Conservation (phyloP, 2,113 vertebrate species). For the Gymnobelideus leadbeateri region DNA sequence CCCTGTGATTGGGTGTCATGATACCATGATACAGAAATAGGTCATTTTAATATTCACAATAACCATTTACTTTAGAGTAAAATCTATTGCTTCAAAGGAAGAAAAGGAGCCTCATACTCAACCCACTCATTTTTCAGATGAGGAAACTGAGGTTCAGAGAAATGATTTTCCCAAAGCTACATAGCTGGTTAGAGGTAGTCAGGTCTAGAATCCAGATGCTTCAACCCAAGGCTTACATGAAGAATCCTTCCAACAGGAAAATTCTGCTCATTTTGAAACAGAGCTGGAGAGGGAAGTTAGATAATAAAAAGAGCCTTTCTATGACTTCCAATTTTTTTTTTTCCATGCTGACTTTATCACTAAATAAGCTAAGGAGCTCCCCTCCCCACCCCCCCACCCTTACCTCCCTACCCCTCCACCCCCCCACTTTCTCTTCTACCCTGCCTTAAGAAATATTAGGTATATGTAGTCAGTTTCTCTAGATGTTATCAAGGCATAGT, state of each 20-base stretch:
- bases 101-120: not conserved
- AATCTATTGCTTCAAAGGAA: not conserved
- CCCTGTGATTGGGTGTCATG: no score
- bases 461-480: not conserved
- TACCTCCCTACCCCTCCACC: no score
- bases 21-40: not conserved
- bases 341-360: not conserved
- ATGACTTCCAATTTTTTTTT: not conserved
- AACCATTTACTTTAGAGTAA: not conserved
- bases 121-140: not conserved
- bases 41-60: not conserved
- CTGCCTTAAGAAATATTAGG: not conserved
- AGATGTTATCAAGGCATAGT: not conserved
- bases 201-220: not conserved
- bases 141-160: not conserved
- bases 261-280: not conserved
- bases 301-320: not conserved
- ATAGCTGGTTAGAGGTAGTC: no score
- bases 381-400: no score
- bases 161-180: not conserved
- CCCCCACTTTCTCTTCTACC: rapidly evolving
- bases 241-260: not conserved
- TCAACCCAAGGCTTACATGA: not conserved
- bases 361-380: not conserved
- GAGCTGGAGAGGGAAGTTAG: not conserved